These are phyloP conservation scores for Danio jaintianensis DNA, from an alignment of 2,797 vertebrate genomes.

Conservation along the genomic window DNA sequence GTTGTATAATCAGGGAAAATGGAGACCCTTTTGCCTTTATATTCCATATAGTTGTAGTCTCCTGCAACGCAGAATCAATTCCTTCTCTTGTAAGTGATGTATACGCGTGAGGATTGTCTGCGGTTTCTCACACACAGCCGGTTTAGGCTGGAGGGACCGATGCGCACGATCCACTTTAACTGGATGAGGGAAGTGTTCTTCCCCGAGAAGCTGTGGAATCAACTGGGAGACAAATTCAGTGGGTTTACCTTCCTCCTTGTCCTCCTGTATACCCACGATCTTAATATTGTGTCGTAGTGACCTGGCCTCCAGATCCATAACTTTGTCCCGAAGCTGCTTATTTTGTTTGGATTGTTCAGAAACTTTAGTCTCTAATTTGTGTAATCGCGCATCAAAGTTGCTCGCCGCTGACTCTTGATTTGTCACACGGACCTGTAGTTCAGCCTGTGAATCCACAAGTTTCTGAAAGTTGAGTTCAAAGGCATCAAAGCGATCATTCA, in stretches of 20 bases:
- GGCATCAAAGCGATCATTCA: not conserved
- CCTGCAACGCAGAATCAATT: no score
- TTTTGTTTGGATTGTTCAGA: not conserved
- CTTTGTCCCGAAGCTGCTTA: not conserved
- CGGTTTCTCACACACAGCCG: no score
- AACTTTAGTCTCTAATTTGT: not conserved
- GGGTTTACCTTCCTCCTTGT: not conserved
- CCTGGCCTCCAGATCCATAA: not conserved
- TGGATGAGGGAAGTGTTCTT: not conserved
- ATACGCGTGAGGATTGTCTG: no score
- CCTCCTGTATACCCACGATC: not conserved
- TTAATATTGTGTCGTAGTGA: no score
- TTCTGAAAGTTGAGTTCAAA: not conserved
- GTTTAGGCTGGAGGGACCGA: not conserved
- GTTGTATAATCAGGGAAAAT: no score
- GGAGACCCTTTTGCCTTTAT: no score
- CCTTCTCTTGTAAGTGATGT: no score
- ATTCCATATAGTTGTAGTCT: no score
- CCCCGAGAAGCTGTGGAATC: not conserved
- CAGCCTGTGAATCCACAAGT: not conserved
- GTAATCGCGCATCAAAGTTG: not conserved
- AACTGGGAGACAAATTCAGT: conserved; percentile 8
- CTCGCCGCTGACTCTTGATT: not conserved
- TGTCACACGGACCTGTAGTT: not conserved
- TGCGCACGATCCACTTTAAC: not conserved